Conservation (phyloP, 2,797 vertebrate species). For the Ispidina picta region DNA sequence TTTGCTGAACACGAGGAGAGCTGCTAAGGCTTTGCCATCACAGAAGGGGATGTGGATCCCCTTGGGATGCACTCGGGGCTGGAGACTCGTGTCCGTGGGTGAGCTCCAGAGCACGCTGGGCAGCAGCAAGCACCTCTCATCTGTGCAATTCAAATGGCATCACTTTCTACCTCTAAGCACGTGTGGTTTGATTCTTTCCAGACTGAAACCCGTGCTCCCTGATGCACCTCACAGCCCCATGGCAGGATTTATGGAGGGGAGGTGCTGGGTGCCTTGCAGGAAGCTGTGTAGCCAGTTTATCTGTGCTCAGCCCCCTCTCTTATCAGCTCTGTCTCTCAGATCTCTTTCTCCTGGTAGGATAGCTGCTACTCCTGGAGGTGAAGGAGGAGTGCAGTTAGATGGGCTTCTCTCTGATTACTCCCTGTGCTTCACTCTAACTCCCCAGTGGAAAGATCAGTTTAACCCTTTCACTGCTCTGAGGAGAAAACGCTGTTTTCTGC, state of each 20-base stretch:
- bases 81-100: not conserved
- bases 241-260: not conserved
- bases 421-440: not conserved
- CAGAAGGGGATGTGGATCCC: not conserved
- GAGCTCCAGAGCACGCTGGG: rapidly evolving
- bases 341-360: not conserved
- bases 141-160: not conserved
- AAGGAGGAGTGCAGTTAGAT: not conserved
- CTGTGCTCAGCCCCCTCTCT: not conserved
- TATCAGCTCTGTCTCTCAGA: not conserved
- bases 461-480: not conserved
- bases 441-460: not conserved
- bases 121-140: not conserved
- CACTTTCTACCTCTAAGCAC: not conserved
- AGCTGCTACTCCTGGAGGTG: not conserved
- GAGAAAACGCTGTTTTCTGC: not conserved
- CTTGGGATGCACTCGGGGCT: not conserved
- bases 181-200: not conserved
- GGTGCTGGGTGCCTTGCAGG: not conserved
- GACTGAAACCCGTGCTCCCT: not conserved
- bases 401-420: not conserved
- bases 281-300: not conserved
- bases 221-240: not conserved
- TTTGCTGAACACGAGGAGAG: not conserved
- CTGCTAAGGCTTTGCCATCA: not conserved